Evolutionary conservation across 2,888 invertebrate genomes (phyloP).

Genomic region (Netelia inedita): DNA sequence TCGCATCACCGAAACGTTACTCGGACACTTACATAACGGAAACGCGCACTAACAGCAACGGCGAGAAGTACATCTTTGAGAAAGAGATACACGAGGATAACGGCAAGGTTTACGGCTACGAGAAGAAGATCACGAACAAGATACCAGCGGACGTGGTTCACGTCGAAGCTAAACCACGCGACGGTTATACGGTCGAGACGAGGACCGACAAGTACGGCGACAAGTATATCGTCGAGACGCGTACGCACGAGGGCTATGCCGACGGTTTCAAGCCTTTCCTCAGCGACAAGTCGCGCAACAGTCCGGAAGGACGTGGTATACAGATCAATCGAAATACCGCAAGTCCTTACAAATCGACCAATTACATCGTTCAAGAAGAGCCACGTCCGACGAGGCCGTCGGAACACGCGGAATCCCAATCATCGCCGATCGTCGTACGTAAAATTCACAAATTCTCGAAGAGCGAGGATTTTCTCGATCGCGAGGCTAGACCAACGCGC

Average conservation of each 20-base stretch:
- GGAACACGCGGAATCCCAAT: conserved; percentile 42
- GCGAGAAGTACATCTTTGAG: conserved; percentile 83
- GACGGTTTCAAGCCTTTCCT: conserved; percentile 80
- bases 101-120: conserved; percentile 83
- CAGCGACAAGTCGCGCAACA: conserved; percentile 78
- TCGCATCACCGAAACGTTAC: conserved; percentile 82
- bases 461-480: conserved; percentile 80
- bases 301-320: conserved; percentile 78
- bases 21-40: conserved; percentile 83
- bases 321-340: conserved; percentile 51
- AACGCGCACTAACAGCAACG: conserved; percentile 82
- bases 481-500: conserved; percentile 72
- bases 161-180: conserved; percentile 81
- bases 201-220: conserved; percentile 82
- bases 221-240: conserved; percentile 82
- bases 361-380: conserved; percentile 69
- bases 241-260: conserved; percentile 79
- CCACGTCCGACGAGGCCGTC: conserved; percentile 19
- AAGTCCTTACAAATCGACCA: conserved; percentile 73
- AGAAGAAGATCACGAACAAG: conserved; percentile 85
- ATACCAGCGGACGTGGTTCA: conserved; percentile 86
- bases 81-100: conserved; percentile 84
- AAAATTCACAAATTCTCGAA: conserved; percentile 81
- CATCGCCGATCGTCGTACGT: conserved; percentile 75
- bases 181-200: conserved; percentile 81